Base-by-base conservation (phyloP, 2,797 vertebrate species). In the Mus caroli region DNA sequence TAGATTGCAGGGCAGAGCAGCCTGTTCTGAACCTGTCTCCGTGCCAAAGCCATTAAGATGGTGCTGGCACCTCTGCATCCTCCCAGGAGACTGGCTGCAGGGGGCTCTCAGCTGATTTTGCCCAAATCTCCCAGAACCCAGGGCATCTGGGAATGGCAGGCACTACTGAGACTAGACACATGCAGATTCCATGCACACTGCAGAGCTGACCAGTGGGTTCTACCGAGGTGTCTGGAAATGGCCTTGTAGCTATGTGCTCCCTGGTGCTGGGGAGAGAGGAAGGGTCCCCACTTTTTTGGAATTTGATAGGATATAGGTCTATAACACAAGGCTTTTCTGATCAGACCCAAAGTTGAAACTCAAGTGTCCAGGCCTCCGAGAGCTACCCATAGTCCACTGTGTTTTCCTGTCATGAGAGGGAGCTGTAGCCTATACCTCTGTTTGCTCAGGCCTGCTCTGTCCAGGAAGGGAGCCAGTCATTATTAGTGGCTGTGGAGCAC, bases 121-220 rank as follows among this genome's bases (percentile, higher is more conserved):
- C 14, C 43, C 88, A 95, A n/a, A 80, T 67, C 73, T 95, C 62
- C 86, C 60, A 52, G 77, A 77, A 94, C 19, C 76, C 28, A 67
- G 79, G 71, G 80, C 46, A 50, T 67, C 15, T 17, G 94, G 90
- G 73, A 46, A 20, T 40, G 73, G 90, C 75, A 28, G 91, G 71
- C 4, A 2, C 20, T 0, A 1, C 88, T 95, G 86, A 1, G 37
- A 64, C 56, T 62, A 54, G 76, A 52, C 77, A 87, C n/a, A 73
- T 34, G 67, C 43, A 6, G 90, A 83, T 54, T 14, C 56, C 19
- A 10, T 14, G 15, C 52, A 69, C 20, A 11, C 46, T 52, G 46
- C 15, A 56, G n/a, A 20, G 37, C 31, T 37, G 77, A 50, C 11
- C n/a, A 28, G 13, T 3, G 19, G 69, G 58, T 79, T 54, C 62